Percentiles rank a stretch among this genome's conserved stretches.
Conservation (phyloP, 2,113 vertebrate genomes). For the Megalops atlanticus region DNA sequence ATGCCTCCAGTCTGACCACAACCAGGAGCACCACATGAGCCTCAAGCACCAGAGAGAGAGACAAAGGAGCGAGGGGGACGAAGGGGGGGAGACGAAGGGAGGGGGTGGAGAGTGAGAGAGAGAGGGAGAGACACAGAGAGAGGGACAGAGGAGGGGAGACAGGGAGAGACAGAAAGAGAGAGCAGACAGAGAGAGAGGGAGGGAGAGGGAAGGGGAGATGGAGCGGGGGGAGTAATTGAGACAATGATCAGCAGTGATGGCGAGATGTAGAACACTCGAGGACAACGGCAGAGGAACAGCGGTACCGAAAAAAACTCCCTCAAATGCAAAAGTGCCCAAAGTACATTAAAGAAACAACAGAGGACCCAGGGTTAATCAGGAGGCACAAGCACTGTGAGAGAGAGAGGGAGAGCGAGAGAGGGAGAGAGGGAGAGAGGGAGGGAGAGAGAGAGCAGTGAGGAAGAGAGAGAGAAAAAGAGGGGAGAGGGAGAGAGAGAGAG, state of each 20-base stretch:
- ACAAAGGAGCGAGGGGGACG: background rate
- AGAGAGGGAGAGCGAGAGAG: constrained; percentile 51
- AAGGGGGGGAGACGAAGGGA: constrained; percentile 26
- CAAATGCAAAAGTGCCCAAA: background rate
- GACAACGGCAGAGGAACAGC: constrained; percentile 51
- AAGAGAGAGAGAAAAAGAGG: too few species aligned
- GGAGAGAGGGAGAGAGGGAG: background rate
- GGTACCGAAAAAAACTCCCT: background rate
- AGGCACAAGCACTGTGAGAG: constrained; percentile 1
- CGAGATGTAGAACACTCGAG: constrained; percentile 50
- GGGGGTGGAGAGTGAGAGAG: background rate
- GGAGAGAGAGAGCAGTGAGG: too few species aligned
- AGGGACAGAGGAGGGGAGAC: background rate
- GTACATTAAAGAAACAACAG: constrained; percentile 14
- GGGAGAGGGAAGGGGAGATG: constrained; percentile 18
- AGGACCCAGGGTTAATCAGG: background rate
- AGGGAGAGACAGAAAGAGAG: constrained; percentile 27
- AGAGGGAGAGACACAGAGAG: background rate
- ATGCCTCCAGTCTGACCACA: background rate
- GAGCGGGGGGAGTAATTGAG: constrained; percentile 68
- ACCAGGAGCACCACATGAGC: background rate
- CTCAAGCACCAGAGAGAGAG: too few species aligned
- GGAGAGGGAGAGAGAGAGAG: constrained; percentile 2
- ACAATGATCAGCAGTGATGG: constrained; percentile 71
- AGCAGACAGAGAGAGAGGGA: background rate